Base-by-base conservation (phyloP, 2,888 invertebrate species). In the Drosophila vallismaia region DNA sequence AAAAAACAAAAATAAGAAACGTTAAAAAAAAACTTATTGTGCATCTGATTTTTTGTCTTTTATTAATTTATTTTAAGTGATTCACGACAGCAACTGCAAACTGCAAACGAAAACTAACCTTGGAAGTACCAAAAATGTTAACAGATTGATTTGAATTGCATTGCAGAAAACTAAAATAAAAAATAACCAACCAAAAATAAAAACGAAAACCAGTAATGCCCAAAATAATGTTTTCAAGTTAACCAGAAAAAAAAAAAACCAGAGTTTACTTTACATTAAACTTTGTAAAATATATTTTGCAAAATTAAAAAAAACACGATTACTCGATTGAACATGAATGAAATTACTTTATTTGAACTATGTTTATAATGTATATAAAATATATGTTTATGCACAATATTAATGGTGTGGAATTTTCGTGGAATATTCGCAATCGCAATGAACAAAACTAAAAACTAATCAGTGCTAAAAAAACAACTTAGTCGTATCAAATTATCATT, bases 51-150 rank as follows among this genome's bases (percentile, higher is more conserved):
- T 64, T 19, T 50, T 52, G 48, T 71, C 40, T 68, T 70, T 54
- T 84, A 86, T 88, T 84, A 83, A 84, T 84, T 84, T 88, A 88
- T 84, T 86, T 88, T 86, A 84, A 87, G 77, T 86, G 86, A 82
- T 86, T 86, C 82, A 76, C 77, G 38, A 45, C 52, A 62, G 48
- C 60, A 64, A 64, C 46, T 38, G 59, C 59, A 52, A 62, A n/a
- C 51, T 33, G 50, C 64, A 60, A 46, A 48, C 67, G 71, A 63
- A 63, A 45, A 38, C 7, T 52, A 79, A 71, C 82, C 88, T 82
- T 87, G 82, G 44, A 58, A 26, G 64, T 57, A 62, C 82, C 79
- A 68, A 85, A 82, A 87, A 76, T 76, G 83, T 82, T 66, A 68
- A 40, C 63, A 54, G 74, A 77, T 54, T 52, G 67, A 64, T 64